These are phyloP conservation scores for Folsomia manolachei DNA, from an alignment of 2,888 invertebrate species.

Conservation along the genomic window DNA sequence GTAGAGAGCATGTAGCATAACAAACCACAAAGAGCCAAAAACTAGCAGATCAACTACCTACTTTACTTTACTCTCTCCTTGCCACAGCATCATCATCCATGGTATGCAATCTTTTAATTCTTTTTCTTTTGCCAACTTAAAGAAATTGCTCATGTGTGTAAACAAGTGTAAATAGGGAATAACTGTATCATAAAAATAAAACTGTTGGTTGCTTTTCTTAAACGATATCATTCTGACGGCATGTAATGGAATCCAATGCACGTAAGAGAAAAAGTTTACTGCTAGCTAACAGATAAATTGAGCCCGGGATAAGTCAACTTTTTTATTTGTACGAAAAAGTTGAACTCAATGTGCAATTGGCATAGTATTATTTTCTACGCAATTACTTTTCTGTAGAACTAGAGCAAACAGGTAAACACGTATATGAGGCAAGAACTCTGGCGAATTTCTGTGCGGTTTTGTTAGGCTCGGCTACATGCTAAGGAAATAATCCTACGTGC, in stretches of 20 bases:
- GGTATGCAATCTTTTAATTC: no score
- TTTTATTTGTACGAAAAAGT: neutral
- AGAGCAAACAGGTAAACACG: neutral
- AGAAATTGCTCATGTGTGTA: slow-evolving; percentile 2
- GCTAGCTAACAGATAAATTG: neutral
- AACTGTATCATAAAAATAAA: neutral
- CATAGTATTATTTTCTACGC: neutral
- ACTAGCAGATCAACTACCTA: neutral
- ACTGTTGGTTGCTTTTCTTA: neutral
- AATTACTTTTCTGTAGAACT: slow-evolving; percentile 8
- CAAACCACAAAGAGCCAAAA: neutral
- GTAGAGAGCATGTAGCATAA: no score
- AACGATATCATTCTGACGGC: neutral
- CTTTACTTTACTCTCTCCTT: neutral
- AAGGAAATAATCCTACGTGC: slow-evolving; percentile 4
- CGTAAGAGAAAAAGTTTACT: no score
- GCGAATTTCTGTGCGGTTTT: neutral
- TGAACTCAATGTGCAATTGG: slow-evolving; percentile 4
- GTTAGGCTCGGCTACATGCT: neutral
- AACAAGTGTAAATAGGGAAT: slow-evolving; percentile 6
- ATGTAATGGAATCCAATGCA: no score
- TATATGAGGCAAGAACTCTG: neutral
- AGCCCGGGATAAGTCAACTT: neutral
- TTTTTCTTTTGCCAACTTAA: neutral
- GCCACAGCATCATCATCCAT: neutral